These are phyloP conservation scores for Natrix natrix DNA, from an alignment of 2,797 vertebrate species.

Conservation along the genomic window DNA sequence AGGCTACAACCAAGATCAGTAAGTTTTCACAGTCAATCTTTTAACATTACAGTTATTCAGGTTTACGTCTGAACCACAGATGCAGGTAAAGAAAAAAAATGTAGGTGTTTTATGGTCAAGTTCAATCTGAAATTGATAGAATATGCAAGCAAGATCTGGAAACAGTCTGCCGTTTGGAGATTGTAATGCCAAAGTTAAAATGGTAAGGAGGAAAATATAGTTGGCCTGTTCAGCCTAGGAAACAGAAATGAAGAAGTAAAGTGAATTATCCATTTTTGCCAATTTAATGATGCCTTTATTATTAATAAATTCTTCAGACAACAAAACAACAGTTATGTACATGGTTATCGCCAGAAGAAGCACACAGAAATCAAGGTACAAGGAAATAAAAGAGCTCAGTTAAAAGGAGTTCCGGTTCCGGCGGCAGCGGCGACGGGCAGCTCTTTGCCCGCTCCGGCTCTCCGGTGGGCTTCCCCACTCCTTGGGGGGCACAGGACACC, in stretches of 20 bases:
- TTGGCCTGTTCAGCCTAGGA: background rate
- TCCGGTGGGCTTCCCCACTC: no score
- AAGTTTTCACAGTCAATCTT: background rate
- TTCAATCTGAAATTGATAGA: background rate
- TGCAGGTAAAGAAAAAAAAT: background rate
- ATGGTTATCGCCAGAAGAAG: background rate
- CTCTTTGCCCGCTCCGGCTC: no score
- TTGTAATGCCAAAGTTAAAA: background rate
- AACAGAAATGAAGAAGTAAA: background rate
- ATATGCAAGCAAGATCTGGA: background rate
- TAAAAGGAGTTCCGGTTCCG: no score
- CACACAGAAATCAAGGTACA: background rate
- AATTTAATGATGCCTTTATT: background rate
- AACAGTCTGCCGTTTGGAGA: background rate
- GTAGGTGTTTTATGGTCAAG: background rate
- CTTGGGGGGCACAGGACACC: no score
- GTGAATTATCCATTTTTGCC: background rate
- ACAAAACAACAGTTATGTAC: background rate
- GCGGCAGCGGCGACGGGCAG: no score
- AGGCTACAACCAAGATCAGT: background rate
- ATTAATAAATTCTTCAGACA: background rate
- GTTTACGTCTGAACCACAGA: background rate
- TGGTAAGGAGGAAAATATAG: background rate
- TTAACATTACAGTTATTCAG: background rate
- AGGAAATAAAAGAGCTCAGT: background rate